Percentiles rank a stretch among this genome's conserved stretches.
Conservation (phyloP, 2,797 vertebrate genomes). For the Rhinophrynus dorsalis region DNA sequence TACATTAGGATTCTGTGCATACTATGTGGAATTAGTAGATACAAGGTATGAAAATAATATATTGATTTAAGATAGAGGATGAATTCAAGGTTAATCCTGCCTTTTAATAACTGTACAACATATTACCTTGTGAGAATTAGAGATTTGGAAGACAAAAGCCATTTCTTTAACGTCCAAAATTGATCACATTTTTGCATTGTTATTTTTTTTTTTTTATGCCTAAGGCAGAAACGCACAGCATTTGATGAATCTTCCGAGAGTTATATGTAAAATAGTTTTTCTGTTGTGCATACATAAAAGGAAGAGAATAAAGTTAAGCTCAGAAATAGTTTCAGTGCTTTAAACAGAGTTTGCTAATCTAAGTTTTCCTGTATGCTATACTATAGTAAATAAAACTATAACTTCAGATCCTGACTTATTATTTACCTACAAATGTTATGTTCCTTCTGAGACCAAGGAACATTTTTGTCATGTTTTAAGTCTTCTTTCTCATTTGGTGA, state of each 20-base stretch:
- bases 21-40: background rate
- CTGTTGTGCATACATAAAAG: background rate
- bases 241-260: background rate
- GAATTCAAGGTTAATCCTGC: conserved; percentile 18
- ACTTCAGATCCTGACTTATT: no score
- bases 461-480: no score
- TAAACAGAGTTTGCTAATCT: background rate
- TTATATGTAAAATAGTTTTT: conserved; percentile 1
- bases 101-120: conserved; percentile 9
- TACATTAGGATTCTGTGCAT: background rate
- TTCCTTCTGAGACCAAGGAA: no score
- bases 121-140: background rate
- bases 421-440: no score
- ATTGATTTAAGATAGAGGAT: conserved; percentile 5
- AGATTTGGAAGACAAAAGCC: background rate
- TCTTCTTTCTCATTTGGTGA: no score
- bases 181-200: background rate
- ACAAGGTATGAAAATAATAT: conserved; percentile 1
- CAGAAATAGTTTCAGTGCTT: background rate
- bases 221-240: background rate
- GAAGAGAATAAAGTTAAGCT: background rate
- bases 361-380: conserved; percentile 10
- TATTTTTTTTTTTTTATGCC: conserved; percentile 4
- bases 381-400: no score
- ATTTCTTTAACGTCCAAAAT: background rate